Conservation (phyloP, 2,113 vertebrate genomes). For the Hippopotamus amphibius region DNA sequence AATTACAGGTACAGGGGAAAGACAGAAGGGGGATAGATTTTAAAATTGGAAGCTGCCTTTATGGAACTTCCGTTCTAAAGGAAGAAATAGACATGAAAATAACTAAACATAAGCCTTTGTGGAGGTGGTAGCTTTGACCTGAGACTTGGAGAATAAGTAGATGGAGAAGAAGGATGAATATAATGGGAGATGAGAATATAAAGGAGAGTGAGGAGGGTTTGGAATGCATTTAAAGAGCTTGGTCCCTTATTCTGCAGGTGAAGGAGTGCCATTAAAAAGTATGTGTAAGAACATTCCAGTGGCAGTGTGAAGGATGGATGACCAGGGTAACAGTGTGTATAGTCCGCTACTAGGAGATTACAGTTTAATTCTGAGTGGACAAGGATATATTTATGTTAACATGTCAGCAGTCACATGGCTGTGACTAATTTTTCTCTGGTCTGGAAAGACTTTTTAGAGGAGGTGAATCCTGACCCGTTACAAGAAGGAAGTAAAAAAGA, state of each 20-base stretch:
- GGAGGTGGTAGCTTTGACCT: not conserved
- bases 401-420: not conserved
- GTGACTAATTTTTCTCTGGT: not conserved
- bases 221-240: not conserved
- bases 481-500: not conserved
- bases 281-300: not conserved
- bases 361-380: not conserved
- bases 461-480: not conserved
- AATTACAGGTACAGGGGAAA: not conserved
- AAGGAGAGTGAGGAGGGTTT: not conserved
- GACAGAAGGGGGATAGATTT: not conserved
- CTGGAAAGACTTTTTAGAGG: not conserved
- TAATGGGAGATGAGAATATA: not conserved
- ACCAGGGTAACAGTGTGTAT: no score
- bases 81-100: not conserved
- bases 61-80: not conserved
- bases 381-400: not conserved
- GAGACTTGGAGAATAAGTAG: not conserved
- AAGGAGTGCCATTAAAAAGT: not conserved
- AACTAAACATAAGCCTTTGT: not conserved
- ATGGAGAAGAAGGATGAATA: not conserved
- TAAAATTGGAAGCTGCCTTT: not conserved
- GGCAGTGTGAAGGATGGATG: not conserved
- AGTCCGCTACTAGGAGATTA: not conserved
- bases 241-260: not conserved